Evolutionary conservation across 2,113 vertebrate genomes (phyloP).

Genomic region (Hydrochoerus hydrochaeris): DNA sequence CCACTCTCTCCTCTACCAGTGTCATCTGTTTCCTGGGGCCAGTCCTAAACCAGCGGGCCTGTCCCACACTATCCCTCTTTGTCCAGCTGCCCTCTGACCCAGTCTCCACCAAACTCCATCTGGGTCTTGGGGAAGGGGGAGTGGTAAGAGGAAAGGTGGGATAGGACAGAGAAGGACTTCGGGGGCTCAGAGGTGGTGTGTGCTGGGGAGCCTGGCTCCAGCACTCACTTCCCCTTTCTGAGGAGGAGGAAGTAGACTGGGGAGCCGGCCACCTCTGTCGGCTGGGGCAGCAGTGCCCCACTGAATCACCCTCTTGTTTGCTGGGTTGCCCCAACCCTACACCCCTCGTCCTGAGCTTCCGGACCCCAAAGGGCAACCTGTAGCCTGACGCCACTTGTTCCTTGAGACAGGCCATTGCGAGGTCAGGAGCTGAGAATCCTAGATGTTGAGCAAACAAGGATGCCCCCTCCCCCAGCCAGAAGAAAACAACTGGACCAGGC

Average conservation of each 20-base stretch:
- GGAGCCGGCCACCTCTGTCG: slow-evolving; percentile 54
- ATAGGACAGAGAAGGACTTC: background rate
- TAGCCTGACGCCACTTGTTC: slow-evolving; percentile 17
- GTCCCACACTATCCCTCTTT: background rate
- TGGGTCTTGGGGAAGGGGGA: background rate
- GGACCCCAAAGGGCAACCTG: background rate
- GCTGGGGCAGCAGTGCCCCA: slow-evolving; percentile 26
- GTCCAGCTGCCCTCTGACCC: background rate
- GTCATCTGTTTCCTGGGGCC: background rate
- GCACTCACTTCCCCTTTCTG: slow-evolving; percentile 78
- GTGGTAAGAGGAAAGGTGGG: background rate
- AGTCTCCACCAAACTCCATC: background rate
- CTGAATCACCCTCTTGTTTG: background rate
- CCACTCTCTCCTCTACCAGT: background rate
- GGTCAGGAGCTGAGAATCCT: slow-evolving; percentile 59
- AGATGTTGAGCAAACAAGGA: slow-evolving; percentile 65
- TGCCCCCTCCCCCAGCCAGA: slow-evolving; percentile 29
- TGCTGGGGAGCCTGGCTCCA: slow-evolving; percentile 52
- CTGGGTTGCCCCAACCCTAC: background rate
- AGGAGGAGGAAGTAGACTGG: slow-evolving; percentile 73
- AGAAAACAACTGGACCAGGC: slow-evolving; percentile 25
- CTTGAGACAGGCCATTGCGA: slow-evolving; percentile 10
- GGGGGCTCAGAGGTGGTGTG: slow-evolving; percentile 32
- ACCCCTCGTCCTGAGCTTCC: background rate
- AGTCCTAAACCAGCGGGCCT: background rate